phyloP scores from a whole-genome alignment of 2,113 vertebrate genomes.

The Pollimyrus isidori region DNA sequence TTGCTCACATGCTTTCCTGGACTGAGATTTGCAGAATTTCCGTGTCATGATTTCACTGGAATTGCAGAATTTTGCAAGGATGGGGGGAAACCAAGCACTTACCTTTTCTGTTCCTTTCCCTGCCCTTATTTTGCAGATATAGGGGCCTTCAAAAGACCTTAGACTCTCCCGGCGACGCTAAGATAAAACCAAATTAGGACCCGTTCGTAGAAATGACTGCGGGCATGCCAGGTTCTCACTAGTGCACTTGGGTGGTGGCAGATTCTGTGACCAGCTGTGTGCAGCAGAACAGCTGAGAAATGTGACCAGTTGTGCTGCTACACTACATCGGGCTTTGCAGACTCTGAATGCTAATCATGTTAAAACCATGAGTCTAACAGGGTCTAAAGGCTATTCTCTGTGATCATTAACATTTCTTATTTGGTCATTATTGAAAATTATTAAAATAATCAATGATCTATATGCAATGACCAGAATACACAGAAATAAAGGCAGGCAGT shows the following conservation, averaged over 20 bases:
- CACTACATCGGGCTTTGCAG: background rate
- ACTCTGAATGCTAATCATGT: background rate
- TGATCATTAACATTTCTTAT: background rate
- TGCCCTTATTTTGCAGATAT: slow-evolving; percentile 64
- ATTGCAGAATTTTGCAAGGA: background rate
- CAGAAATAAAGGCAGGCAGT: background rate
- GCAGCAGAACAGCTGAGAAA: background rate
- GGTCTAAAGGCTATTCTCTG: background rate
- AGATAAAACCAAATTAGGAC: slow-evolving; percentile 7
- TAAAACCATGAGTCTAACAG: background rate
- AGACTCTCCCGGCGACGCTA: slow-evolving; percentile 45
- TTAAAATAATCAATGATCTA: background rate
- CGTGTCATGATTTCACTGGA: background rate
- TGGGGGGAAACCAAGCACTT: slow-evolving; percentile 27
- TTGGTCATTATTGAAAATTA: background rate
- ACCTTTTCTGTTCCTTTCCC: slow-evolving; percentile 23
- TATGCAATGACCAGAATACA: background rate
- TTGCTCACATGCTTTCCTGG: background rate
- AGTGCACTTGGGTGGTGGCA: background rate
- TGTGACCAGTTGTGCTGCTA: background rate
- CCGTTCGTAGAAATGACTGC: background rate
- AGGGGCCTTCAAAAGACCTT: slow-evolving; percentile 59
- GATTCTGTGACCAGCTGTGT: background rate
- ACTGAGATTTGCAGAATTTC: background rate
- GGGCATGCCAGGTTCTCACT: background rate